phyloP scores from a whole-genome alignment of 2,113 vertebrate genomes.

The Oenanthe oenanthe region DNA sequence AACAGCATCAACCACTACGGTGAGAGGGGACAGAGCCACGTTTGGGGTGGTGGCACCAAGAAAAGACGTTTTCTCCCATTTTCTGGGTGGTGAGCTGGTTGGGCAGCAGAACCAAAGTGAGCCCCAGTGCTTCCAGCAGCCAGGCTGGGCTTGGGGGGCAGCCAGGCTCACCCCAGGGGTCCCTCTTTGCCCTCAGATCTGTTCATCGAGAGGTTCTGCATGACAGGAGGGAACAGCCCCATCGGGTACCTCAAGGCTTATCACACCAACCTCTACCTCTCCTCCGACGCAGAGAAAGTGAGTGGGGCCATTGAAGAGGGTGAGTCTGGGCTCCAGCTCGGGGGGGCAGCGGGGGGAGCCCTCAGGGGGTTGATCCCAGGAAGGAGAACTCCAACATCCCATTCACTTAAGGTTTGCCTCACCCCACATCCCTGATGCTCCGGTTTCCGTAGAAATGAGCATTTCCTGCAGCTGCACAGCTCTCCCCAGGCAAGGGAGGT shows the following conservation, averaged over 20 bases:
- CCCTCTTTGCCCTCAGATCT: conserved; percentile 75
- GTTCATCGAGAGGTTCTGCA: conserved; percentile 94
- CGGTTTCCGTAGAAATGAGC: conserved; percentile 4
- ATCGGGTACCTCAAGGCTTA: conserved; percentile 95
- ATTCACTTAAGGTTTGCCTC: neutral
- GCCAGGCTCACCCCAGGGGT: neutral
- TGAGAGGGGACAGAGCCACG: conserved; percentile 54
- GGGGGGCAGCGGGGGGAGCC: neutral
- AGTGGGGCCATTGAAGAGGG: conserved; percentile 92
- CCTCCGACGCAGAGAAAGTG: conserved; percentile 89
- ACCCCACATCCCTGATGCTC: neutral
- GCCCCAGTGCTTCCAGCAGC: no score
- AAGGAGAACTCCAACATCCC: neutral
- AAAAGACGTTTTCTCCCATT: accelerated
- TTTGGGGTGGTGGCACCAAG: neutral
- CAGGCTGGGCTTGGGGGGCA: neutral
- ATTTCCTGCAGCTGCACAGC: neutral
- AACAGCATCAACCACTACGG: conserved; percentile 95
- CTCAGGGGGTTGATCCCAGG: neutral
- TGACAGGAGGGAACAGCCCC: conserved; percentile 95
- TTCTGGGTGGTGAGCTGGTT: neutral
- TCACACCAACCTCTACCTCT: conserved; percentile 95
- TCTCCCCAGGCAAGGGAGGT: neutral
- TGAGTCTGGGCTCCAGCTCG: conserved; percentile 65
- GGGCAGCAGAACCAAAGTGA: accelerated